Conservation (phyloP, 2,113 vertebrate genomes). For the Phoxinus phoxinus region DNA sequence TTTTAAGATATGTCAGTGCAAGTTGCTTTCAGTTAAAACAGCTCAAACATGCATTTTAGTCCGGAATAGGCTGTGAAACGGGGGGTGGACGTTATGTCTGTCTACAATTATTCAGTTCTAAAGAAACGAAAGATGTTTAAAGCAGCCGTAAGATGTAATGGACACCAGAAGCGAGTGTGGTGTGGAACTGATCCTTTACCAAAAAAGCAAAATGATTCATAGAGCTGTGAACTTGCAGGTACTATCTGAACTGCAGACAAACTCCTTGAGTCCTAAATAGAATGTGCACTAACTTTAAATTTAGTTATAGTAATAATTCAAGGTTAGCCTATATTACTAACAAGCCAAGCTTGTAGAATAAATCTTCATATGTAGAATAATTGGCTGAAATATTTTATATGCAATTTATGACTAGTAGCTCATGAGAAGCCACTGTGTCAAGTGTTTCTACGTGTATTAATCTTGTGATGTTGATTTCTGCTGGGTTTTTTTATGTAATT, state of each 20-base stretch:
- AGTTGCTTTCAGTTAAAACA: too few relatives aligned
- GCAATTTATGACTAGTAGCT: neutral
- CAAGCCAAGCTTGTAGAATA: neutral
- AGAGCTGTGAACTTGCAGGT: constrained; percentile 61
- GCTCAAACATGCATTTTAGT: too few relatives aligned
- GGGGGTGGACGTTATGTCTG: neutral
- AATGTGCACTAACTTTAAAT: neutral
- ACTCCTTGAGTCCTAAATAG: neutral
- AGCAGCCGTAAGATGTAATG: neutral
- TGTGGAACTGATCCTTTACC: constrained; percentile 54
- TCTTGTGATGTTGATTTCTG: neutral
- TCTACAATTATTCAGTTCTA: neutral
- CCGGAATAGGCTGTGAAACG: too few relatives aligned
- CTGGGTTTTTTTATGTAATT: neutral
- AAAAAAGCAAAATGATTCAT: constrained; percentile 58
- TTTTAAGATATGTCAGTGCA: too few relatives aligned
- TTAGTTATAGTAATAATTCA: neutral
- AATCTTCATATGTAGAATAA: neutral
- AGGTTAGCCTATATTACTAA: neutral
- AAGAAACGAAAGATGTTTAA: neutral
- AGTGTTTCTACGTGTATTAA: neutral
- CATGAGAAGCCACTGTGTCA: neutral
- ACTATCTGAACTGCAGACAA: constrained; percentile 44
- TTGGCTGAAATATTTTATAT: neutral
- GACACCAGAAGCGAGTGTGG: constrained; percentile 46